phyloP scores from a whole-genome alignment of 1,140 invertebrate genomes.

The Rhopalosiphum padi region DNA sequence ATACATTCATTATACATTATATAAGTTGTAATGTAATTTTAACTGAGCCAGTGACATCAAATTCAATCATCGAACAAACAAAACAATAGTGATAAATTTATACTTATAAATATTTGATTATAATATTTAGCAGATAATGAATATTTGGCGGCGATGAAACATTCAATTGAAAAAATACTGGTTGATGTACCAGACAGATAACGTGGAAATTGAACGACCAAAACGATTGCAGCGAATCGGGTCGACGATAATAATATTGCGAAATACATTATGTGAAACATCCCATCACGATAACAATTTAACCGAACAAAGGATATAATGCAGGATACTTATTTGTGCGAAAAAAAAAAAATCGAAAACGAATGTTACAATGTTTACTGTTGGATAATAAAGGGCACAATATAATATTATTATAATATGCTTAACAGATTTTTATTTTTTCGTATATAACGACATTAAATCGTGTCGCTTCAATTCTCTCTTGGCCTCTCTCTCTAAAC shows the following conservation, averaged over 20 bases:
- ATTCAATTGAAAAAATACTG: background rate
- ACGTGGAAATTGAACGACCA: background rate
- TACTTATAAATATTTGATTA: background rate
- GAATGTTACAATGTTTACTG: background rate
- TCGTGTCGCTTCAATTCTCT: background rate
- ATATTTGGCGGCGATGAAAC: background rate
- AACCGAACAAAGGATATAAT: background rate
- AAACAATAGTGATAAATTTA: background rate
- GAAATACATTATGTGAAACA: background rate
- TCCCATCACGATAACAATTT: background rate
- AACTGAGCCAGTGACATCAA: background rate
- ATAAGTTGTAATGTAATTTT: background rate
- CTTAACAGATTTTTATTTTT: background rate
- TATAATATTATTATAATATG: background rate
- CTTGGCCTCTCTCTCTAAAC: too few species aligned
- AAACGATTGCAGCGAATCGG: background rate
- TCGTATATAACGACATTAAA: background rate
- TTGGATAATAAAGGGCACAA: background rate
- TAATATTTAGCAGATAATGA: background rate
- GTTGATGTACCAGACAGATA: background rate
- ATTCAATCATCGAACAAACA: too few species aligned
- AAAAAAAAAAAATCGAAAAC: background rate
- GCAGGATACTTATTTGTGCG: background rate
- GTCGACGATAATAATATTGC: background rate
- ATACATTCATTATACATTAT: too few species aligned